Conservation (phyloP, 2,797 vertebrate species). For the Semaprochilodus insignis region DNA sequence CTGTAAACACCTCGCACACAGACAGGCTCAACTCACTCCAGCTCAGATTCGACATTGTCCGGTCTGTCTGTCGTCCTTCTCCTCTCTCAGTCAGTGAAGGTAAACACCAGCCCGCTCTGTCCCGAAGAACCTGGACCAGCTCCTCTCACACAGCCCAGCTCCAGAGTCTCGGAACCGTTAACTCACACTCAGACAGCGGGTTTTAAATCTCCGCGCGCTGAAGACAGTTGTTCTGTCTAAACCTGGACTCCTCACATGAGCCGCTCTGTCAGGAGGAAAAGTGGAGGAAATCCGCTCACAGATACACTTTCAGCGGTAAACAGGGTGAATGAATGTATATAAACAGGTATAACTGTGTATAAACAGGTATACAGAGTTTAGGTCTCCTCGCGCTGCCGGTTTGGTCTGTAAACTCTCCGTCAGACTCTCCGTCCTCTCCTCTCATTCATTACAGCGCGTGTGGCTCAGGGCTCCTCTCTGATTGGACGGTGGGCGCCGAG, state of each 20-base stretch:
- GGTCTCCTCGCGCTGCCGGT: conserved; percentile 6
- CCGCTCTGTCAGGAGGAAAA: background rate
- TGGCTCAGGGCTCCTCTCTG: conserved; percentile 51
- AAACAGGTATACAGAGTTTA: conserved; percentile 45
- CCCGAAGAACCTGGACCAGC: background rate
- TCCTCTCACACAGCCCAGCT: background rate
- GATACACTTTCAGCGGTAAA: background rate
- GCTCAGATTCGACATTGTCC: background rate
- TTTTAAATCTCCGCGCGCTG: background rate
- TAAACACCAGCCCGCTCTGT: background rate
- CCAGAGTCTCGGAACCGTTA: background rate
- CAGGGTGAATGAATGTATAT: background rate
- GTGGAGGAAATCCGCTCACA: conserved; percentile 13
- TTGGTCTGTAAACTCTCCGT: conserved; percentile 45
- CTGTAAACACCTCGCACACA: background rate
- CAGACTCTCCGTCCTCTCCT: conserved; percentile 40
- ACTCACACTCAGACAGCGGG: background rate
- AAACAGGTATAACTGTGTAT: background rate
- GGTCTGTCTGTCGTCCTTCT: no score
- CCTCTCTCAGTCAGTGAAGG: background rate
- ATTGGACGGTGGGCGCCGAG: conserved; percentile 64
- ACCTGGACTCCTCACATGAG: background rate
- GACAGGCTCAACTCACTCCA: background rate
- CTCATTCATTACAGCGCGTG: conserved; percentile 59
- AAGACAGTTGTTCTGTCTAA: no score